Evolutionary conservation across 2,888 invertebrate species (phyloP).

Genomic region (Drosophila eohydei): DNA sequence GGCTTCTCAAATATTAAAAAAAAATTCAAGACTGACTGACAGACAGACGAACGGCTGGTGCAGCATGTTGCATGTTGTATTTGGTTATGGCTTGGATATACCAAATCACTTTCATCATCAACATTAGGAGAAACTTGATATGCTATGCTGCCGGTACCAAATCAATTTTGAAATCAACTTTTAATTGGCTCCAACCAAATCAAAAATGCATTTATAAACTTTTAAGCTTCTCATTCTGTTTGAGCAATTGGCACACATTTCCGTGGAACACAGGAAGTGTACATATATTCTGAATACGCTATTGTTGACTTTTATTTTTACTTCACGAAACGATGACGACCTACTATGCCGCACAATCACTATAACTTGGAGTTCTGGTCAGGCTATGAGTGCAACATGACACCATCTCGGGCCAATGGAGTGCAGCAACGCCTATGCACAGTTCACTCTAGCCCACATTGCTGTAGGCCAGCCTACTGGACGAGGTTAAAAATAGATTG

Average conservation of each 20-base stretch:
- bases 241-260: constrained; percentile 69
- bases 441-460: constrained; percentile 49
- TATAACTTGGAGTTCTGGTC: constrained; percentile 14
- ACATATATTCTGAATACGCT: constrained; percentile 31
- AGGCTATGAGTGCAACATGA: constrained; percentile 38
- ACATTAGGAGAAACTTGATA: constrained; percentile 46
- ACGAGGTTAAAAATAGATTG: constrained; percentile 47
- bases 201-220: constrained; percentile 18
- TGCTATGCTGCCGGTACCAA: constrained; percentile 32
- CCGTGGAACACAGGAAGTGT: constrained; percentile 63
- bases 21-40: constrained; percentile 21
- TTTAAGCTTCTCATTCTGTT: constrained; percentile 25
- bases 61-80: constrained; percentile 47
- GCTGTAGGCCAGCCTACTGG: constrained; percentile 53
- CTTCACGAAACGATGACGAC: constrained; percentile 18
- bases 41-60: constrained; percentile 28
- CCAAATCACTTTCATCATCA: constrained; percentile 74
- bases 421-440: constrained; percentile 42
- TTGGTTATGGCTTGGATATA: constrained; percentile 48
- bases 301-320: constrained; percentile 40
- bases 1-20: constrained; percentile 25
- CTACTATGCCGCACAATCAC: constrained; percentile 29
- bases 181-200: constrained; percentile 40
- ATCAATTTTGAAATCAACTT: constrained; percentile 45
- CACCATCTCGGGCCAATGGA: constrained; percentile 33